phyloP scores from a whole-genome alignment of 2,797 vertebrate species.

The Falco columbarius region DNA sequence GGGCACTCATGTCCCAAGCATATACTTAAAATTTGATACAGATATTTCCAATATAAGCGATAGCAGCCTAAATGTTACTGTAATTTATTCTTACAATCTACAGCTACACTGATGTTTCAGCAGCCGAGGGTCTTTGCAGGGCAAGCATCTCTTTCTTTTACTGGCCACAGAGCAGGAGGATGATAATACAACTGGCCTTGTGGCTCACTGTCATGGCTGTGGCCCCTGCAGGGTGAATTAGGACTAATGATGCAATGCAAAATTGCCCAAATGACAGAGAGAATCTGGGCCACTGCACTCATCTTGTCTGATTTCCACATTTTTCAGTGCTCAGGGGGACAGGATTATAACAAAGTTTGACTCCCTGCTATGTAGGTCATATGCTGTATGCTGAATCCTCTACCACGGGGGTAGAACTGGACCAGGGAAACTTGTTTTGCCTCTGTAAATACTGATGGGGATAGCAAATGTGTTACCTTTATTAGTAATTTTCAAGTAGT shows the following conservation, averaged over 20 bases:
- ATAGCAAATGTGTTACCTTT: neutral
- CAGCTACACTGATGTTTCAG: neutral
- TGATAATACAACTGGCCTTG: neutral
- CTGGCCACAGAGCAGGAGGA: neutral
- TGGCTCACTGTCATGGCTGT: neutral
- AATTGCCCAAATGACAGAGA: slow-evolving; percentile 11
- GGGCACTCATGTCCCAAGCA: neutral
- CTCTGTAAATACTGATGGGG: neutral
- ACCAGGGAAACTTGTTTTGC: neutral
- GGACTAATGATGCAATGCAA: neutral
- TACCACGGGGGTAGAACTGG: neutral
- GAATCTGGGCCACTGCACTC: neutral
- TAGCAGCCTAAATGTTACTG: neutral
- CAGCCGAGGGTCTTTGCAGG: neutral
- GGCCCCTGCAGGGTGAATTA: neutral
- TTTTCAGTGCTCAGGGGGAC: slow-evolving; percentile 50
- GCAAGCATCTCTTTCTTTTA: neutral
- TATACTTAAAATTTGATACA: neutral
- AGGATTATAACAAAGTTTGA: neutral
- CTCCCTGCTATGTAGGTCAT: slow-evolving; percentile 47
- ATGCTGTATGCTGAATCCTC: neutral
- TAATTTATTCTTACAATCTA: neutral
- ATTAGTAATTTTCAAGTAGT: neutral
- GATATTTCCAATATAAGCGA: neutral
- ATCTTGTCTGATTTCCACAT: slow-evolving; percentile 47